Evolutionary conservation across 1,140 invertebrate genomes (phyloP).

Genomic region (Drosophila novamexicana): DNA sequence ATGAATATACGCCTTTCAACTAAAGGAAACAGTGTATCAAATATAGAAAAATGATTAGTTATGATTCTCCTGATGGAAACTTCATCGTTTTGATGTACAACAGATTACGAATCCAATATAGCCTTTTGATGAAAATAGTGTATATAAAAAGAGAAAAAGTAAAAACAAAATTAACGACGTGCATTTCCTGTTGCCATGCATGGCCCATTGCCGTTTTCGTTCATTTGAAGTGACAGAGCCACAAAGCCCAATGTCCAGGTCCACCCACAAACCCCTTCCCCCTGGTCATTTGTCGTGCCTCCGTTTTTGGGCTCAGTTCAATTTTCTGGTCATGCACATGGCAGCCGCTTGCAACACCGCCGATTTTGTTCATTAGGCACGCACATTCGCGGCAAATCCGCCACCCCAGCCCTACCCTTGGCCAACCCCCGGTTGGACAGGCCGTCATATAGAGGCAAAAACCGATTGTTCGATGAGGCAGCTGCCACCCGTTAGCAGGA

Average conservation of each 20-base stretch:
- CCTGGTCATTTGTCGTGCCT: constrained; percentile 69
- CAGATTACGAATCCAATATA: too few relatives aligned
- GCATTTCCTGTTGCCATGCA: neutral
- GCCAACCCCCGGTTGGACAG: neutral
- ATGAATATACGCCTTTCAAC: too few relatives aligned
- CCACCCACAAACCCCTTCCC: too few relatives aligned
- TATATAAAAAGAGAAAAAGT: constrained; percentile 33
- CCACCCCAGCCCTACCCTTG: neutral
- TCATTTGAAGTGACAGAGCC: constrained; percentile 75
- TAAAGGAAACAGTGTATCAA: too few relatives aligned
- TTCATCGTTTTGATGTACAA: too few relatives aligned
- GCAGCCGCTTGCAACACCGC: constrained; percentile 60
- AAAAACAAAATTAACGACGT: constrained; percentile 65
- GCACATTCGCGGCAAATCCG: constrained; percentile 33
- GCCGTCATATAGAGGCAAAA: neutral
- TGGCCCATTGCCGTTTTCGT: constrained; percentile 39
- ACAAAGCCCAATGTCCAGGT: constrained; percentile 39
- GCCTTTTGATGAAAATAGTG: neutral
- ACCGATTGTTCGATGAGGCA: constrained; percentile 35
- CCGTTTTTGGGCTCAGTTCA: constrained; percentile 72
- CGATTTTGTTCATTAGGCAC: constrained; percentile 77
- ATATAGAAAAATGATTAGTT: too few relatives aligned
- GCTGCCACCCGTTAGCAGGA: constrained; percentile 1
- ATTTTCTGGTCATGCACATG: constrained; percentile 81
- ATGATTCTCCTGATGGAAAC: too few relatives aligned